phyloP scores from a whole-genome alignment of 2,888 invertebrate genomes.

The Phortica magna region DNA sequence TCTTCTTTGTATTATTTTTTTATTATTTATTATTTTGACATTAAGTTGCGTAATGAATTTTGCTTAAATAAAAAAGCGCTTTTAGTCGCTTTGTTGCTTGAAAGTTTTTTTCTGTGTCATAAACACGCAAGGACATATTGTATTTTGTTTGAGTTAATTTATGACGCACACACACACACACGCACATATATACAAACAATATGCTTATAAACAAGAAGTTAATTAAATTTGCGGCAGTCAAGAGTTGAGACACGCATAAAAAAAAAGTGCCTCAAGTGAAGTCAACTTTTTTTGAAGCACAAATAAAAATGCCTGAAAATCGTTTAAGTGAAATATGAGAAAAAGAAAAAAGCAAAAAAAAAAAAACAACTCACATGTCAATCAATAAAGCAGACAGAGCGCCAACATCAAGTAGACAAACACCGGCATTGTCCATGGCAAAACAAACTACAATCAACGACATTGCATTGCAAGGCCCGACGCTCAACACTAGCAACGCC shows the following conservation, averaged over 20 bases:
- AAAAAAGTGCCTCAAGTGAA: conserved; percentile 9
- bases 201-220: background rate
- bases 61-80: conserved; percentile 46
- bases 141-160: conserved; percentile 43
- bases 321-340: background rate
- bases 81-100: background rate
- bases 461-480: background rate
- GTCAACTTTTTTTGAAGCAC: no score
- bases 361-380: background rate
- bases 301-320: no score
- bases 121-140: conserved; percentile 55
- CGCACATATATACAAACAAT: background rate
- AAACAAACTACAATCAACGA: conserved; percentile 28
- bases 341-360: background rate
- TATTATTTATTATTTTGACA: conserved; percentile 60
- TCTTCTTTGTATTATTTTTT: conserved; percentile 44
- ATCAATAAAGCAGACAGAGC: conserved; percentile 20
- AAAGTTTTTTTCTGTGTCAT: conserved; percentile 39
- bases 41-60: conserved; percentile 52
- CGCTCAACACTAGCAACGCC: background rate
- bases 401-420: conserved; percentile 6
- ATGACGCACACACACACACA: conserved; percentile 4
- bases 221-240: conserved; percentile 8
- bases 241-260: background rate
- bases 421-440: background rate